Evolutionary conservation across 2,113 vertebrate species (phyloP).

Genomic region (Nothoprocta pentlandii): DNA sequence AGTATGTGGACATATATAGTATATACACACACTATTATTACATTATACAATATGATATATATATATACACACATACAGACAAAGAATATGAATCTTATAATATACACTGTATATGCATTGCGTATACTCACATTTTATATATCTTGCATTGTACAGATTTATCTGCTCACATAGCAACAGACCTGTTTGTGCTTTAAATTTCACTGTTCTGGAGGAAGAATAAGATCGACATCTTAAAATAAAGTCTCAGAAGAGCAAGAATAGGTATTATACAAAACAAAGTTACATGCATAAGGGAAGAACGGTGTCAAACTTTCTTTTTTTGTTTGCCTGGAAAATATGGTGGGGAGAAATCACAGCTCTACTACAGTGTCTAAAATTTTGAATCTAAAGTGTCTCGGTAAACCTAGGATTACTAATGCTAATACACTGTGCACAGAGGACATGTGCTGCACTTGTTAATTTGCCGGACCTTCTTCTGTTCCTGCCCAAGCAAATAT

Average conservation of each 20-base stretch:
- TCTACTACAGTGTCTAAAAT: background rate
- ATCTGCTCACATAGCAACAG: conserved; percentile 9
- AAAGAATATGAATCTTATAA: conserved; percentile 1
- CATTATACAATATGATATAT: conserved; percentile 48
- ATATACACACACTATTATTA: conserved; percentile 61
- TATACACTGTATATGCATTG: conserved; percentile 39
- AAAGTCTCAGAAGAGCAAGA: background rate
- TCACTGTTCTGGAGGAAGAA: conserved; percentile 43
- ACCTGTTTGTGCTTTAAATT: conserved; percentile 41
- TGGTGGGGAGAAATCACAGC: background rate
- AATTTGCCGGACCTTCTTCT: background rate
- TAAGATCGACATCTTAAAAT: background rate
- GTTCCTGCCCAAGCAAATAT: background rate
- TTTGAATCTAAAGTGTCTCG: background rate
- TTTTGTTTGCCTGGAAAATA: background rate
- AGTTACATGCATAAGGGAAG: background rate
- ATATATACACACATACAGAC: conserved; percentile 32
- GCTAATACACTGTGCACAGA: background rate
- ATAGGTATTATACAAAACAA: background rate
- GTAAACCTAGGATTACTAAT: background rate
- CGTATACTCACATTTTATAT: conserved; percentile 14
- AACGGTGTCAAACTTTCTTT: background rate
- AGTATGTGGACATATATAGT: conserved; percentile 6
- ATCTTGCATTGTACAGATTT: background rate
- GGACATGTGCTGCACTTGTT: background rate